A percentile compares a stretch with the other conserved stretches of the same genome.
phyloP scores from a whole-genome alignment of 2,888 invertebrate genomes.

The Brachypalpus laphriformis region DNA sequence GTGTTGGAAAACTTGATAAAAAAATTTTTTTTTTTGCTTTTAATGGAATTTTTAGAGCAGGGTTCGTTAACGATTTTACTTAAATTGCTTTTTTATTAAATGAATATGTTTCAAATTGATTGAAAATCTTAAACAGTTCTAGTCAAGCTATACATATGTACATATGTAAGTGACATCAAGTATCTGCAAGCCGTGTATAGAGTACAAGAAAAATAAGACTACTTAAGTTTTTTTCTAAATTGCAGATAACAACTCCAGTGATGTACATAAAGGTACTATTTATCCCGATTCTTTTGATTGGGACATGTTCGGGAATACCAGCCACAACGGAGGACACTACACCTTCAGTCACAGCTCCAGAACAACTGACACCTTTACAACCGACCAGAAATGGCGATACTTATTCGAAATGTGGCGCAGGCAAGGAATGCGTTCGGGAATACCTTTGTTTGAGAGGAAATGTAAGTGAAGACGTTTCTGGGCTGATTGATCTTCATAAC shows the following conservation, averaged over 20 bases:
- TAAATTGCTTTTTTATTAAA: too few species aligned
- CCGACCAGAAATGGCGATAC: conserved; percentile 7
- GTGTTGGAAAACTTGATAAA: too few species aligned
- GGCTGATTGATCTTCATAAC: conserved; percentile 90
- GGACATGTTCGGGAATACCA: not conserved
- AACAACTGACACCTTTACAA: conserved; percentile 12
- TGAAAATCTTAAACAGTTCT: too few species aligned
- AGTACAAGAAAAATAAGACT: too few species aligned
- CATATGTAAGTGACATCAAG: too few species aligned
- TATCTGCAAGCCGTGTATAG: too few species aligned
- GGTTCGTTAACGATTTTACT: too few species aligned
- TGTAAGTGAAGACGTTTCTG: conserved; percentile 88
- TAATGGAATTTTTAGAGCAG: too few species aligned
- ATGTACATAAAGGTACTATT: conserved; percentile 45
- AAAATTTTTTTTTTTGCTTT: too few species aligned
- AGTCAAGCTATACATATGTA: too few species aligned
- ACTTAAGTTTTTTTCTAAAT: not conserved
- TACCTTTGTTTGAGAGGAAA: conserved; percentile 88
- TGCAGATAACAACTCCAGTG: conserved; percentile 8
- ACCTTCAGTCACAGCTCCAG: conserved; percentile 32
- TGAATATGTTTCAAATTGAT: too few species aligned
- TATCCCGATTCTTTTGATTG: conserved; percentile 47
- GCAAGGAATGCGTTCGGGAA: conserved; percentile 90
- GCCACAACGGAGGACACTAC: not conserved
- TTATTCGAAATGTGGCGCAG: conserved; percentile 78